Conservation (phyloP, 2,797 vertebrate species). For the Pseudochirops cupreus region DNA sequence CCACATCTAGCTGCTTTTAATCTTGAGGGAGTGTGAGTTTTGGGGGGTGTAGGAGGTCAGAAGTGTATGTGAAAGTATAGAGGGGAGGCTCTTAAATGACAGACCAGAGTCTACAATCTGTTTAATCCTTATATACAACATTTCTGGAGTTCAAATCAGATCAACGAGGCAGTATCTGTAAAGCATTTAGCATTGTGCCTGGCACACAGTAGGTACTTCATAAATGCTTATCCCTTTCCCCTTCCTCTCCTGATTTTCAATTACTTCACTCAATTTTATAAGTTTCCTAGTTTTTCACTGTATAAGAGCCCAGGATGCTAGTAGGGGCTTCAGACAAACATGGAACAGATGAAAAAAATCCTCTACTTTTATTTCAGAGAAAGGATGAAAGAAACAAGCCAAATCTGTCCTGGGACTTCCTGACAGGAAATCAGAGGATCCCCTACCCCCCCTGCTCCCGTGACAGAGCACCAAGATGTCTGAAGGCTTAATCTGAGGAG, state of each 20-base stretch:
- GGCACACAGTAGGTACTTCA: background rate
- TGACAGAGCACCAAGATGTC: slow-evolving; percentile 33
- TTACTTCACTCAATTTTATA: slow-evolving; percentile 12
- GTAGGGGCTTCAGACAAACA: background rate
- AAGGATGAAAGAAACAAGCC: background rate
- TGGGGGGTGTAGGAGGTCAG: background rate
- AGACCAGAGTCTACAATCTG: background rate
- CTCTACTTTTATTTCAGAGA: slow-evolving; percentile 26
- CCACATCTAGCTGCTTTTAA: background rate
- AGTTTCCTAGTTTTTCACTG: background rate
- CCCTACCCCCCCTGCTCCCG: background rate
- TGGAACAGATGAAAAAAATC: background rate
- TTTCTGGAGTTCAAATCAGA: background rate
- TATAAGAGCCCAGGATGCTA: background rate
- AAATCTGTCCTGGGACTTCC: slow-evolving; percentile 28
- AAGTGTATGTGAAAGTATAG: background rate
- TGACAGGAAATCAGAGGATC: background rate
- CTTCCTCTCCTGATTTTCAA: background rate
- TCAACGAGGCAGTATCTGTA: no score
- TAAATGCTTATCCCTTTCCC: background rate
- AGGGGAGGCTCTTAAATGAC: background rate
- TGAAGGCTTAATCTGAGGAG: slow-evolving; percentile 42
- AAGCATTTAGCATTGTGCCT: no score
- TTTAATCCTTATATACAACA: background rate
- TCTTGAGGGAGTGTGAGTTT: background rate